Base-by-base conservation (phyloP, 1,140 invertebrate species). In the Drosophila parabipectinata region DNA sequence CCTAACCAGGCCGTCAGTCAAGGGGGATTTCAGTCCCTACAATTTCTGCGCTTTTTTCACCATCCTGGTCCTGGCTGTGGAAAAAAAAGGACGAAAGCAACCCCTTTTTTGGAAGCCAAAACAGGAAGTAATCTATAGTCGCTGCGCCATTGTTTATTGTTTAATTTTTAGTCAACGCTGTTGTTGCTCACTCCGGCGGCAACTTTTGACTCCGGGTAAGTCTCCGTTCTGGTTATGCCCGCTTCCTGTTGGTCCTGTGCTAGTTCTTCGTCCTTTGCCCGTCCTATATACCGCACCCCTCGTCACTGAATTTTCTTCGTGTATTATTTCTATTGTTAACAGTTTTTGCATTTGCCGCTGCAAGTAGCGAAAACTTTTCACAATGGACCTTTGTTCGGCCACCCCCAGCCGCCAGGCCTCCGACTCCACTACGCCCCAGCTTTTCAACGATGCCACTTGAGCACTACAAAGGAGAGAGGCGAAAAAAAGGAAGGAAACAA, bases 111-210 rank as follows among this genome's bases (percentile, higher is more conserved):
- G 81, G 62, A 71, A 79, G 83, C 83, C 79, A 88, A 87, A 87
- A 88, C 83, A 87, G 83, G 83, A 87, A 87, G 83, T 87, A 87
- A 87, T 87, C 83, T 88, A 87, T 87, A 87, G 83, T 88, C 83
- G 83, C 83, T 69, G 44, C 83, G 79, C 79, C 76, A 88, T 89
- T 87, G 83, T 87, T 87, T 87, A 87, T 88, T 87, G 83, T 88
- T 87, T 87, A 87, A 87, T 87, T 87, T 87, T 87, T 88, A 87
- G 83, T 76, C 83, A 73, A 73, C 80, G 74, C 74, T 74, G 52
- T 87, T 72, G 72, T 81, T 80, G 77, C 72, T 54, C 44, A 41
- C 54, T 67, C 45, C 52, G 21, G 73, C 37, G 54, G 59, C 67
- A 71, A 71, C 67, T 71, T 71, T 71, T 48, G 67, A 71, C 67